Conservation (phyloP, 2,797 vertebrate species). For the Rhinatrema bivittatum region DNA sequence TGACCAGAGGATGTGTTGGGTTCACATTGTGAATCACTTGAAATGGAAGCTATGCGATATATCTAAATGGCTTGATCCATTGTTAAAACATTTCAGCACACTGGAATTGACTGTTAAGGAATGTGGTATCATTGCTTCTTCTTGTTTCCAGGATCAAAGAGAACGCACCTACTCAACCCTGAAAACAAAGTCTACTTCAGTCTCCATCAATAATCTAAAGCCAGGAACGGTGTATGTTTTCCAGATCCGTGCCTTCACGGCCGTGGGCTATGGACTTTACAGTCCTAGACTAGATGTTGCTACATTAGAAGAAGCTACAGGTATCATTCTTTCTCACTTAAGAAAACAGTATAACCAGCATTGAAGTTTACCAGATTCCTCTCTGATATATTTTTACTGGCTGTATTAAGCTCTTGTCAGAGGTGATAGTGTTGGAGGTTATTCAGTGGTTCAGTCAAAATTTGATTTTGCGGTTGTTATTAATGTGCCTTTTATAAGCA, state of each 20-base stretch:
- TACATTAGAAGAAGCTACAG: slow-evolving; percentile 88
- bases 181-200: slow-evolving; percentile 87
- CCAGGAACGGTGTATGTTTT: slow-evolving; percentile 94
- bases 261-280: slow-evolving; percentile 88
- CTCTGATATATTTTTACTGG: no score
- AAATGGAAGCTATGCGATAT: slow-evolving; percentile 19
- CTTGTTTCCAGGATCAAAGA: slow-evolving; percentile 81
- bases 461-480: no score
- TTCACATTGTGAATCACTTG: slow-evolving; percentile 29
- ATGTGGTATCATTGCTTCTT: slow-evolving; percentile 22
- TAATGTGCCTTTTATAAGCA: no score
- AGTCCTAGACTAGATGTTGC: slow-evolving; percentile 89
- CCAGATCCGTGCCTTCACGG: slow-evolving; percentile 94
- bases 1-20: no score
- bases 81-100: slow-evolving; percentile 23
- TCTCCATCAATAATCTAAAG: slow-evolving; percentile 90
- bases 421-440: no score
- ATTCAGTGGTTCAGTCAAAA: no score
- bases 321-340: slow-evolving; percentile 52
- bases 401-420: no score
- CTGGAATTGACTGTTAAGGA: slow-evolving; percentile 41
- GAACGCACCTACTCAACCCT: slow-evolving; percentile 91
- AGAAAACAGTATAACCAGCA: no score
- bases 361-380: no score
- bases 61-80: slow-evolving; percentile 16